Conservation (phyloP, 2,888 invertebrate species). For the Gandaritis pyraliata region DNA sequence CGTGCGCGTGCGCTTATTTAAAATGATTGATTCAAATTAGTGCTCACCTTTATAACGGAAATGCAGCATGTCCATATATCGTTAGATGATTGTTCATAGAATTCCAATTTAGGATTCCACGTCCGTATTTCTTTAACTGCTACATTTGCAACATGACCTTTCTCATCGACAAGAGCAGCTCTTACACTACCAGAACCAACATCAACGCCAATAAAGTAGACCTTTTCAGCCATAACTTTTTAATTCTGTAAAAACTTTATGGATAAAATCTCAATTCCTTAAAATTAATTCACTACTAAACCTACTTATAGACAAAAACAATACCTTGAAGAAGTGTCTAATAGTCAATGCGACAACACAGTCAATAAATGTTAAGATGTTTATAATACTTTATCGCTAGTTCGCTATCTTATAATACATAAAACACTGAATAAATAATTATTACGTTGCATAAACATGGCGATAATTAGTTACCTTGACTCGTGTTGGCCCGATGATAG, state of each 20-base stretch:
- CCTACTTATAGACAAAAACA: too few relatives aligned
- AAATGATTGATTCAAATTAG: too few relatives aligned
- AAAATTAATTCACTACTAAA: background rate
- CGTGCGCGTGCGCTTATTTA: too few relatives aligned
- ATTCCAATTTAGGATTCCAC: slow-evolving; percentile 90
- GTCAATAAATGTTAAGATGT: too few relatives aligned
- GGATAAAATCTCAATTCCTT: background rate
- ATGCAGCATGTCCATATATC: slow-evolving; percentile 93
- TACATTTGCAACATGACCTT: slow-evolving; percentile 87
- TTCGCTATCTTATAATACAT: too few relatives aligned
- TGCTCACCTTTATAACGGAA: slow-evolving; percentile 89
- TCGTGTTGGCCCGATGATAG: too few relatives aligned
- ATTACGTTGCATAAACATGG: too few relatives aligned
- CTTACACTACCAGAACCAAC: slow-evolving; percentile 96
- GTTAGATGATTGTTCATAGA: slow-evolving; percentile 95
- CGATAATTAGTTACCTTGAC: too few relatives aligned
- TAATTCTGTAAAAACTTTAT: slow-evolving; percentile 22
- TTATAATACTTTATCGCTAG: too few relatives aligned
- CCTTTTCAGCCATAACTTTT: slow-evolving; percentile 49
- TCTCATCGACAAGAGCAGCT: slow-evolving; percentile 89
- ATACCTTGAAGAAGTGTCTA: too few relatives aligned
- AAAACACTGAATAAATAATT: too few relatives aligned
- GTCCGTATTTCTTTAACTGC: slow-evolving; percentile 88
- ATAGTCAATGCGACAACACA: too few relatives aligned
- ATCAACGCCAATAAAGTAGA: slow-evolving; percentile 93